Percentiles rank a stretch among this genome's conserved stretches.
These are phyloP conservation scores for Lepidochrysops patricia DNA, from an alignment of 2,888 invertebrate genomes.

Conservation along the genomic window DNA sequence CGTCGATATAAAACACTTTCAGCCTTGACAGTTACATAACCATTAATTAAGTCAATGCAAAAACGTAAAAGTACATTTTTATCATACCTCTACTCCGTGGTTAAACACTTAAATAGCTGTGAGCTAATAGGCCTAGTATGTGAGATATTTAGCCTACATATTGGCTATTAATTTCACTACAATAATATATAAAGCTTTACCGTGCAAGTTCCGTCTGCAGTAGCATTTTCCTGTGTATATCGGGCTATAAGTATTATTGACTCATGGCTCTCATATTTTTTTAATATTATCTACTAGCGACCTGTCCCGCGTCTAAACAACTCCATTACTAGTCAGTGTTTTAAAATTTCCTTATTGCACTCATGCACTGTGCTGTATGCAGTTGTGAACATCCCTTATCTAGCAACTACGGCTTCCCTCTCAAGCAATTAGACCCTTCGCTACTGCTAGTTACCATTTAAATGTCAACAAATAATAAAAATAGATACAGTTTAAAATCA, in stretches of 20 bases:
- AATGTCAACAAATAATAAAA: not conserved
- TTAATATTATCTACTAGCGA: too few species aligned
- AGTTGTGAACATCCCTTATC: too few species aligned
- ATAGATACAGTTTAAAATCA: not conserved
- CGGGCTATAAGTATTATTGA: not conserved
- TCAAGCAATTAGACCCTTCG: too few species aligned
- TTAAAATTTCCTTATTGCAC: too few species aligned
- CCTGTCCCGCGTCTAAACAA: too few species aligned
- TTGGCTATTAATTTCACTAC: not conserved
- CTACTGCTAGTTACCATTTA: not conserved
- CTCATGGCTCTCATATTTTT: not conserved
- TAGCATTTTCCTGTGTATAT: not conserved
- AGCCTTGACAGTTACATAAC: not conserved
- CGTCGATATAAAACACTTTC: not conserved
- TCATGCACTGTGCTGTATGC: too few species aligned
- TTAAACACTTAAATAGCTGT: not conserved
- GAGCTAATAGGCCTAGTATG: not conserved
- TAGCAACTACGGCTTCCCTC: too few species aligned
- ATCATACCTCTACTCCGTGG: not conserved
- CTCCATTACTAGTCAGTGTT: too few species aligned
- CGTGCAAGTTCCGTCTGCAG: not conserved
- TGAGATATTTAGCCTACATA: not conserved
- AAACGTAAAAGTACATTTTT: constrained; percentile 5
- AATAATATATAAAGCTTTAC: not conserved
- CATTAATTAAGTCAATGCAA: constrained; percentile 5